These are phyloP conservation scores for Euphysa ruthae DNA, from an alignment of 30 jellyfish, hydroid and myxozoan species.

Conservation along the genomic window DNA sequence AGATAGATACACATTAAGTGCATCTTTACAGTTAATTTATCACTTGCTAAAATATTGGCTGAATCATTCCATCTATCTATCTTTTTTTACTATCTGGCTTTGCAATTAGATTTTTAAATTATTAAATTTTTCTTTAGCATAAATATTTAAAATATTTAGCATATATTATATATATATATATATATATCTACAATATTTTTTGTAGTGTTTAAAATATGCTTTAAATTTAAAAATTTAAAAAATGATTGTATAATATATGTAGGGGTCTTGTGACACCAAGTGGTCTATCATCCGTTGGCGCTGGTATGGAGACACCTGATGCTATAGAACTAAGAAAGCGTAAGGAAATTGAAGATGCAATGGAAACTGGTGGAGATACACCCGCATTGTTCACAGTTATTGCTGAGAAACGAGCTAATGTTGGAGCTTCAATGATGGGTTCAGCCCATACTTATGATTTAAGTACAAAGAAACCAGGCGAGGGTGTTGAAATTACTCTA, in stretches of 20 bases:
- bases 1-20: too few species aligned
- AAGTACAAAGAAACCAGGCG: slow-evolving; percentile 45
- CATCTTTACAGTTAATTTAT: too few species aligned
- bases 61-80: too few species aligned
- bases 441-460: slow-evolving; percentile 95
- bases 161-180: too few species aligned
- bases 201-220: too few species aligned
- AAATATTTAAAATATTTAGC: too few species aligned
- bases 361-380: slow-evolving; percentile 98
- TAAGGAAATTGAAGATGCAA: slow-evolving; percentile 94
- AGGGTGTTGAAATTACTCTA: slow-evolving; percentile 82
- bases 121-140: too few species aligned
- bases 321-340: slow-evolving; percentile 88
- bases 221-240: too few species aligned
- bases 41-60: too few species aligned
- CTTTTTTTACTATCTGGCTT: too few species aligned
- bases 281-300: slow-evolving; percentile 93
- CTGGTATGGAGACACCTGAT: slow-evolving; percentile 98
- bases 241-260: background rate
- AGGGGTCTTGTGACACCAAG: slow-evolving; percentile 96
- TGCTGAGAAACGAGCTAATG: slow-evolving; percentile 75
- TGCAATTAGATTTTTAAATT: too few species aligned
- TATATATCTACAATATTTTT: too few species aligned
- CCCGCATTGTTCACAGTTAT: slow-evolving; percentile 81
- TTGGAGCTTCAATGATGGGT: slow-evolving; percentile 97